Percentiles rank a stretch among this genome's conserved stretches.
These are phyloP conservation scores for Leptinotarsa undecemlineata DNA, from an alignment of 1,140 invertebrate genomes.

Conservation along the genomic window DNA sequence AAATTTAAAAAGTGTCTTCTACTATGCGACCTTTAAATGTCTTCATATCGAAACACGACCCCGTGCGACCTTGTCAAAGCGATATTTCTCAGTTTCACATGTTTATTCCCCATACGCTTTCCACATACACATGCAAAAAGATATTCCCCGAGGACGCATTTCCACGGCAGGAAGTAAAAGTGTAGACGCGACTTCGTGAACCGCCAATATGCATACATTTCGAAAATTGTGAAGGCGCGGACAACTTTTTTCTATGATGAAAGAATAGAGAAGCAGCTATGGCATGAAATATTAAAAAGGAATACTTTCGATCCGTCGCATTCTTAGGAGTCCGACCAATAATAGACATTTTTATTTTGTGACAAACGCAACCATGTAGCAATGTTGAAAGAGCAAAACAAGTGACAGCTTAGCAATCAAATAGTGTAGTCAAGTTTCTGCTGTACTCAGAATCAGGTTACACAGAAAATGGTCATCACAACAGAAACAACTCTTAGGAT, in stretches of 20 bases:
- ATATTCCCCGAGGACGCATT: conserved; percentile 23
- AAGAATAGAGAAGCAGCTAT: neutral
- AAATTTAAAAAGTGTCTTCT: neutral
- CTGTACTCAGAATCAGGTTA: too few species aligned
- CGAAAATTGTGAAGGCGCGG: neutral
- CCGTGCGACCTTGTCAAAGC: neutral
- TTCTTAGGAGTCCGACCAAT: too few species aligned
- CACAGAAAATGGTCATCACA: conserved; percentile 52
- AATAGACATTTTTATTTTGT: too few species aligned
- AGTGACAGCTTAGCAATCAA: too few species aligned
- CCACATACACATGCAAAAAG: conserved; percentile 19
- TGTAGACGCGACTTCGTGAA: conserved; percentile 16
- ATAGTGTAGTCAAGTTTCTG: too few species aligned
- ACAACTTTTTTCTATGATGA: neutral
- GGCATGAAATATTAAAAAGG: neutral
- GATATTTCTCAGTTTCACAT: conserved; percentile 15
- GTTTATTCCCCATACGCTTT: conserved; percentile 14
- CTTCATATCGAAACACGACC: neutral
- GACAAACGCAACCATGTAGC: too few species aligned
- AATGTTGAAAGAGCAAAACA: too few species aligned
- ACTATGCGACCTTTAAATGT: neutral
- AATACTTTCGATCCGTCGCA: neutral
- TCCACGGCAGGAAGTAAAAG: neutral
- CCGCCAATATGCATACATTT: conserved; percentile 25
- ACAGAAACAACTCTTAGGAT: conserved; percentile 76